Percentiles rank a stretch among this genome's conserved stretches.
phyloP scores from a whole-genome alignment of 2,113 vertebrate genomes.

The Corythoichthys haematopterus region DNA sequence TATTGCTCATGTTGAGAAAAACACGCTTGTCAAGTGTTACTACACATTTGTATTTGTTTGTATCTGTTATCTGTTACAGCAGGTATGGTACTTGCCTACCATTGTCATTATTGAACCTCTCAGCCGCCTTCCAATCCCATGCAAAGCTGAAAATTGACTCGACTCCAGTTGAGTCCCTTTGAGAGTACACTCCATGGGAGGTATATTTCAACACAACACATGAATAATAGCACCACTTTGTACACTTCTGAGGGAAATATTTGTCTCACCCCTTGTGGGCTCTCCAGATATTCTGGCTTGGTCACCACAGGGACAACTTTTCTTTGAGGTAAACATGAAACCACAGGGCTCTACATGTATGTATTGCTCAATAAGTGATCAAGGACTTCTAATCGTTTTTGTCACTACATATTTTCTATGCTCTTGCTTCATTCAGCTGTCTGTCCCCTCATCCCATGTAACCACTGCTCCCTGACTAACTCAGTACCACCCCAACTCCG shows the following conservation, averaged over 20 bases:
- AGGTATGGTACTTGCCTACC: background rate
- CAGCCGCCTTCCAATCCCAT: background rate
- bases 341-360: background rate
- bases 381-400: background rate
- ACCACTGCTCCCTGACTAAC: no score
- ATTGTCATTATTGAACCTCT: conserved; percentile 5
- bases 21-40: background rate
- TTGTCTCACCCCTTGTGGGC: conserved; percentile 4
- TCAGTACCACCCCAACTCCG: no score
- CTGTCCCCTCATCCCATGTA: no score
- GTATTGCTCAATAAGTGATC: background rate
- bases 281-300: background rate
- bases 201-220: conserved; percentile 11
- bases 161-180: conserved; percentile 9
- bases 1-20: background rate
- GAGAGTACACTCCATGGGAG: conserved; percentile 8
- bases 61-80: background rate
- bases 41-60: background rate
- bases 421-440: no score
- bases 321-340: background rate
- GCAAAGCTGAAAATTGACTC: conserved; percentile 4
- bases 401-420: no score
- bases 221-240: conserved; percentile 12
- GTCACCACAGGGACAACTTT: background rate
- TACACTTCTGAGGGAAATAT: background rate